Evolutionary conservation across 2,888 invertebrate species (phyloP).

Genomic region (Fragum whitleyi): DNA sequence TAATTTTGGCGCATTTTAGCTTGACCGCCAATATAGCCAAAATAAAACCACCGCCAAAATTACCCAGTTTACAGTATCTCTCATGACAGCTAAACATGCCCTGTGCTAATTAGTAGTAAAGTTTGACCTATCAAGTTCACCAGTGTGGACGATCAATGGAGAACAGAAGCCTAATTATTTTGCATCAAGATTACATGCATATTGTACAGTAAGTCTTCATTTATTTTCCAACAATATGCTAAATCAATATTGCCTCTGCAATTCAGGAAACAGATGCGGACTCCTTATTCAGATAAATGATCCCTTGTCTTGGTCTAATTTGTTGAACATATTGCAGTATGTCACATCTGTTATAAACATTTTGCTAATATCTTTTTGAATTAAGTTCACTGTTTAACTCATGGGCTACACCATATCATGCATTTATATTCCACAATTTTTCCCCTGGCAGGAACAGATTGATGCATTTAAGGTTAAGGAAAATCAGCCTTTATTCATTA

Average conservation of each 20-base stretch:
- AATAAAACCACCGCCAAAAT: no score
- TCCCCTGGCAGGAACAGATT: no score
- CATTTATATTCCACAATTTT: no score
- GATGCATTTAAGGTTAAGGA: no score
- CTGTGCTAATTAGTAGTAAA: not conserved
- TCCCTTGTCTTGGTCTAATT: not conserved
- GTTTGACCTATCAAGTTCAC: not conserved
- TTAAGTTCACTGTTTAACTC: no score
- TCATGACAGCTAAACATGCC: no score
- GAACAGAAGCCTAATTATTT: constrained; percentile 25
- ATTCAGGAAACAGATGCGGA: constrained; percentile 18
- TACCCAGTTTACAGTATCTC: no score
- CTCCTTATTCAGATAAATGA: not conserved
- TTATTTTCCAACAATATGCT: constrained; percentile 26
- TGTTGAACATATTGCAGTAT: not conserved
- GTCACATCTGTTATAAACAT: not conserved
- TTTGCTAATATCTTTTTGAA: no score
- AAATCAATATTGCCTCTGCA: constrained; percentile 25
- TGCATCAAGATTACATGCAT: constrained; percentile 24
- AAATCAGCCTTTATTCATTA: no score
- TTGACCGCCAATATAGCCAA: no score
- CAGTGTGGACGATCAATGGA: not conserved
- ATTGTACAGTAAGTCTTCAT: constrained; percentile 15
- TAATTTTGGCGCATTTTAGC: no score
- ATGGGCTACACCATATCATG: no score